These are phyloP conservation scores for Pseudochirops cupreus DNA, from an alignment of 2,797 vertebrate species.

Conservation along the genomic window DNA sequence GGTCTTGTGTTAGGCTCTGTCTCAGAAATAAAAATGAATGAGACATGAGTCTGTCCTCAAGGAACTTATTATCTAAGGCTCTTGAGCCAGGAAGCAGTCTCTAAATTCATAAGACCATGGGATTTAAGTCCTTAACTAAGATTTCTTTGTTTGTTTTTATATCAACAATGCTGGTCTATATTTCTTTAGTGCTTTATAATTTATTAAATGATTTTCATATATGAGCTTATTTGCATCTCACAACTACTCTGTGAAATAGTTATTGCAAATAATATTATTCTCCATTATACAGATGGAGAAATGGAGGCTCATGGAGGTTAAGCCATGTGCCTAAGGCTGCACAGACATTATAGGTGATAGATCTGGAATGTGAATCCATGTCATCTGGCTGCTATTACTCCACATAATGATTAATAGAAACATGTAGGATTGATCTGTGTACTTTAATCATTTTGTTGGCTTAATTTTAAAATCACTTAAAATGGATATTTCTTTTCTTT, in stretches of 20 bases:
- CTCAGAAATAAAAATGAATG: not conserved
- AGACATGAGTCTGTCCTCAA: not conserved
- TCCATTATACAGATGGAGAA: not conserved
- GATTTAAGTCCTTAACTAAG: not conserved
- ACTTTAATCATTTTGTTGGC: not conserved
- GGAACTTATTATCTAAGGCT: not conserved
- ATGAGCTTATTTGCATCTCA: not conserved
- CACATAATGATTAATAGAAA: not conserved
- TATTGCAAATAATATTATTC: not conserved
- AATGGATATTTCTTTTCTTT: not conserved
- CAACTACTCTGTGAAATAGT: rapidly evolving
- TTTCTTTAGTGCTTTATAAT: not conserved
- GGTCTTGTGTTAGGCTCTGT: not conserved
- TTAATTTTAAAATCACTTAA: not conserved
- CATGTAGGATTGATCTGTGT: not conserved
- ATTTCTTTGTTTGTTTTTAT: not conserved
- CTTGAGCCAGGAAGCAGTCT: not conserved
- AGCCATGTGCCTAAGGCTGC: not conserved
- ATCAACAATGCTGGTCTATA: not conserved
- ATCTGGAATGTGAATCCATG: not conserved
- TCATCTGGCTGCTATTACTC: not conserved
- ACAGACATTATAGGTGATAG: not conserved
- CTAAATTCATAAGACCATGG: not conserved
- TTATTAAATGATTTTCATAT: not conserved
- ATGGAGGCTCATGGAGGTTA: not conserved